Base-by-base conservation (phyloP, 2,888 invertebrate genomes). In the Bembecia ichneumoniformis region DNA sequence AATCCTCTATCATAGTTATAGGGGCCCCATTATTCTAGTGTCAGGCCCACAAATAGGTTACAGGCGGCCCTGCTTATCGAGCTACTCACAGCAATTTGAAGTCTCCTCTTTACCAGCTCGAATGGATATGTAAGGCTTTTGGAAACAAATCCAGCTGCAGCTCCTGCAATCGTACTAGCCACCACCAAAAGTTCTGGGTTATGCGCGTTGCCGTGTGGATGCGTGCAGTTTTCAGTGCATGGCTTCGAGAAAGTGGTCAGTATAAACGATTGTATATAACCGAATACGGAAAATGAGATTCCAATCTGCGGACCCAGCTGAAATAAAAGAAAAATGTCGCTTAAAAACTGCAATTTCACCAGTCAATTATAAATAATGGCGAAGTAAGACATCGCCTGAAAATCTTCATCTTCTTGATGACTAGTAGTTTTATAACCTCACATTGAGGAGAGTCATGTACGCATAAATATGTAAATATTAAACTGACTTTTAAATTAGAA, bases 111-210 rank as follows among this genome's bases (percentile, higher is more conserved):
- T 0, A 92, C 89, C 57, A 97, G 83, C 74, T 98, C 97, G 36
- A 97, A 89, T 0, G 97, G 97, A 77, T 97, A 97, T 0, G 96
- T 91, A 2, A 90, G 60, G 0, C 91, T 90, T 82, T 97, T 97
- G 0, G 96, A 91, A 17, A 90, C 66, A 51, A 95, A 82, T 0
- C 96, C 96, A 0, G 96, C 90, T 0, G 89, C 56, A n/a, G 90
- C 89, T 1, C 94, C 95, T 54, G 92, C 91, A 0, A 90, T 1
- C 0, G 71, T 62, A 53, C 75, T 80, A 1, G 83, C 80, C 0
- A 76, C 5, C 83, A 82, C 51, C 0, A 84, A 45, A 16, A 71
- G 53, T 40, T 70, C 60, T 0, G 79, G 64, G 7, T 20, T 48
- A 46, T 28, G 20, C 35, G 28, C 1, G 48, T 20, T 0, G 47